Conservation (phyloP, 2,113 vertebrate species). For the Emydocephalus ijimae region DNA sequence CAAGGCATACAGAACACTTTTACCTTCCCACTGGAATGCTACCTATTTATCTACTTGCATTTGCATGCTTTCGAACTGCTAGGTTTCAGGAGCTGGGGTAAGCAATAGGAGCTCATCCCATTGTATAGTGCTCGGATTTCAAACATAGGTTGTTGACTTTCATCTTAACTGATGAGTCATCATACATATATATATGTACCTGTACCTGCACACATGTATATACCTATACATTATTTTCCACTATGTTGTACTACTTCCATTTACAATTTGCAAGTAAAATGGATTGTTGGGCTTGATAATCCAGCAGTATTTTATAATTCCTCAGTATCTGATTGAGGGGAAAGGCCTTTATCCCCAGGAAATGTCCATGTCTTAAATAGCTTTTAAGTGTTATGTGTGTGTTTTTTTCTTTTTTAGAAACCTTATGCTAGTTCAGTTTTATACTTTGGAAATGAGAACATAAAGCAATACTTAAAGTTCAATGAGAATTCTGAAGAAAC, state of each 20-base stretch:
- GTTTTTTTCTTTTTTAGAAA: constrained; percentile 15
- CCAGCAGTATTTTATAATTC: constrained; percentile 12
- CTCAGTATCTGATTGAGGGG: constrained; percentile 16
- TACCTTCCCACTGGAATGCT: neutral
- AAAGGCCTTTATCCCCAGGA: constrained; percentile 27
- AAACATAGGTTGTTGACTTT: neutral
- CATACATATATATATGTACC: no score
- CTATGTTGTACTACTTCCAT: neutral
- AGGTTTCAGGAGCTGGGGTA: neutral
- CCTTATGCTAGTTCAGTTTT: constrained; percentile 37
- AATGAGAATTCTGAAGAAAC: constrained; percentile 27
- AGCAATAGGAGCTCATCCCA: neutral
- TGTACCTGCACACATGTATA: no score
- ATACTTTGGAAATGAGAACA: constrained; percentile 19
- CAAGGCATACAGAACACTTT: neutral
- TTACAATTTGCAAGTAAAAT: constrained; percentile 17
- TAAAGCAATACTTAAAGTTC: constrained; percentile 22
- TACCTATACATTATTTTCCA: constrained; percentile 1
- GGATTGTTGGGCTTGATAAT: constrained; percentile 6
- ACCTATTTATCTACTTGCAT: neutral
- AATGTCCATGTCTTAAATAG: constrained; percentile 21
- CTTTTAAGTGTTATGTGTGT: constrained; percentile 33
- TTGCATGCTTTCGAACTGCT: neutral
- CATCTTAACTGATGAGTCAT: neutral
- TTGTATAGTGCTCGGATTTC: neutral